phyloP scores from a whole-genome alignment of 2,888 invertebrate genomes.

The Busseola fusca region DNA sequence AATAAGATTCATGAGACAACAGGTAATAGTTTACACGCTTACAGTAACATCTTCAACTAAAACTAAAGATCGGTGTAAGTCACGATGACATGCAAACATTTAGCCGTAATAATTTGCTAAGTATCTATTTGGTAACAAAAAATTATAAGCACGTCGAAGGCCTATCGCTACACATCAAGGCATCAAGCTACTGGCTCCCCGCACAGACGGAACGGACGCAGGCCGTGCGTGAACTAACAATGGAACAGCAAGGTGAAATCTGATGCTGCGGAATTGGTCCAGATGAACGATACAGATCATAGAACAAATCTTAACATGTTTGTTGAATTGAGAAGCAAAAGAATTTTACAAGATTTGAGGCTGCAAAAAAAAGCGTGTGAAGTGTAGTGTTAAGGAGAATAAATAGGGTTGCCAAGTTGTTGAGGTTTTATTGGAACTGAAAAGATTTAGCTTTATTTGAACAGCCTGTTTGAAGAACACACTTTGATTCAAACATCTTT shows the following conservation, averaged over 20 bases:
- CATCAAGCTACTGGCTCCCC: slow-evolving; percentile 33
- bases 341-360: too few relatives aligned
- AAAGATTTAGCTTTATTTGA: not conserved
- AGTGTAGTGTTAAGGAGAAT: not conserved
- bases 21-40: not conserved
- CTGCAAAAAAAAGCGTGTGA: not conserved
- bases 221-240: slow-evolving; percentile 56
- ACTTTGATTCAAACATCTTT: not conserved
- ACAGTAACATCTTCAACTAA: slow-evolving; percentile 12
- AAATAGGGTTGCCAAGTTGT: not conserved
- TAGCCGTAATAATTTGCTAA: not conserved
- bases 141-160: slow-evolving; percentile 20
- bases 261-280: slow-evolving; percentile 39
- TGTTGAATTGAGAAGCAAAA: not conserved
- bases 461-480: not conserved
- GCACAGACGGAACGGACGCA: slow-evolving; percentile 34
- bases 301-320: slow-evolving; percentile 10
- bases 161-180: slow-evolving; percentile 31
- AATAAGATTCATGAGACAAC: not conserved
- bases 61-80: too few relatives aligned
- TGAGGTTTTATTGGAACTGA: not conserved
- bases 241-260: slow-evolving; percentile 47
- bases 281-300: slow-evolving; percentile 24
- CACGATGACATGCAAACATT: not conserved
- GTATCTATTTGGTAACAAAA: not conserved